Conservation (phyloP, 2,113 vertebrate species). For the Macheiramphus alcinus region DNA sequence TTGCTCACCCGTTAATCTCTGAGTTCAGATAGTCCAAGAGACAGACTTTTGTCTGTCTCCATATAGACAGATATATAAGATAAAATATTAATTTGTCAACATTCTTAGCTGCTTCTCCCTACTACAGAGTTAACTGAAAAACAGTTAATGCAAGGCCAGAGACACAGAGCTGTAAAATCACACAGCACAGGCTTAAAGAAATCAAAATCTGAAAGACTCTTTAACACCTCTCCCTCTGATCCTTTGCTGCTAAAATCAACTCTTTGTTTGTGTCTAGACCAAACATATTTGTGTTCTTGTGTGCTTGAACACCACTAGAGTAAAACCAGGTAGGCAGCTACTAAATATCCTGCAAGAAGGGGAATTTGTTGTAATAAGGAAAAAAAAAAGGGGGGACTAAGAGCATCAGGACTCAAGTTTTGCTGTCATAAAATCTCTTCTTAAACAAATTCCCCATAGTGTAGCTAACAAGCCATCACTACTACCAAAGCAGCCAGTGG, state of each 20-base stretch:
- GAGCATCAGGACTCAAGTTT: not conserved
- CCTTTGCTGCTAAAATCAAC: not conserved
- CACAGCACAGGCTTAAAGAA: not conserved
- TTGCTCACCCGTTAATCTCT: not conserved
- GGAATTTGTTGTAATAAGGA: not conserved
- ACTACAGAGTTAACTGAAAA: not conserved
- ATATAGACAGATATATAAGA: not conserved
- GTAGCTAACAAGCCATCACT: not conserved
- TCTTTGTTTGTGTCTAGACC: not conserved
- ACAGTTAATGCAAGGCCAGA: not conserved
- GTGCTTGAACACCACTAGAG: not conserved
- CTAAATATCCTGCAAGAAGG: not conserved
- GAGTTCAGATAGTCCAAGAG: not conserved
- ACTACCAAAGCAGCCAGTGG: not conserved
- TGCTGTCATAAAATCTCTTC: not conserved
- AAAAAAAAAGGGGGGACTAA: no score
- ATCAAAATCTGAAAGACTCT: fast-evolving
- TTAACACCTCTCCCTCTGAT: not conserved
- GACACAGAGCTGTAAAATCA: not conserved
- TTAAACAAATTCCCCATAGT: fast-evolving
- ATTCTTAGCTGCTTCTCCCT: not conserved
- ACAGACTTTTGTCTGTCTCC: not conserved
- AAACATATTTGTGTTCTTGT: fast-evolving
- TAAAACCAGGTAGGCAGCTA: not conserved
- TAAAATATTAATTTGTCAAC: fast-evolving